Evolutionary conservation across 2,797 vertebrate genomes (phyloP).

Genomic region (Naso thynnoides): DNA sequence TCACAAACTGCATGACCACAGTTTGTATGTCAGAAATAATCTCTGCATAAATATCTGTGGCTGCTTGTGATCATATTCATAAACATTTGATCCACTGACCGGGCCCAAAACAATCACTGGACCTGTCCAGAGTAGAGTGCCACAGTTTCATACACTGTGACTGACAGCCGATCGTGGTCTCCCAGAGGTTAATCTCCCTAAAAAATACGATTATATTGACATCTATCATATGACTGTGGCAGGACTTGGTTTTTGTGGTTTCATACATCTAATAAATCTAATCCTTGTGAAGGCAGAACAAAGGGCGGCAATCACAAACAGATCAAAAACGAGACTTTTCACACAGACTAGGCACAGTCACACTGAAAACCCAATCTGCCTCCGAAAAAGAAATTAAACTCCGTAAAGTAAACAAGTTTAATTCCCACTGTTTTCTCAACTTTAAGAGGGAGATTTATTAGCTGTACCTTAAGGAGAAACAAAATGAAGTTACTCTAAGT

Average conservation of each 20-base stretch:
- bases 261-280: constrained; percentile 49
- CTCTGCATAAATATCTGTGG: constrained; percentile 52
- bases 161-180: constrained; percentile 25
- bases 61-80: constrained; percentile 32
- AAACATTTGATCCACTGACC: constrained; percentile 54
- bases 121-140: constrained; percentile 24
- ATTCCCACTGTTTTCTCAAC: not conserved
- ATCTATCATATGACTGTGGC: constrained; percentile 45
- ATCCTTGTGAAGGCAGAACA: constrained; percentile 41
- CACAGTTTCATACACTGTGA: constrained; percentile 17
- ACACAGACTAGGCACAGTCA: constrained; percentile 23
- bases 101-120: constrained; percentile 6
- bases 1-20: constrained; percentile 21
- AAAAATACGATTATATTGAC: constrained; percentile 31
- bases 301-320: constrained; percentile 44
- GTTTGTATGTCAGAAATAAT: constrained; percentile 45
- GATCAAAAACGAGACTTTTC: constrained; percentile 28
- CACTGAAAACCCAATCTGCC: constrained; percentile 14
- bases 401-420: constrained; percentile 2
- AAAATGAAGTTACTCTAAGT: constrained; percentile 2
- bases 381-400: constrained; percentile 11
- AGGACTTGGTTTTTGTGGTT: constrained; percentile 47
- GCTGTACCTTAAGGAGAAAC: not conserved
- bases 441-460: not conserved
- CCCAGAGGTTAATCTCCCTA: constrained; percentile 16